Percentiles rank a stretch among this genome's conserved stretches.
phyloP scores from a whole-genome alignment of 2,888 invertebrate species.

The Macroteleia sp. region DNA sequence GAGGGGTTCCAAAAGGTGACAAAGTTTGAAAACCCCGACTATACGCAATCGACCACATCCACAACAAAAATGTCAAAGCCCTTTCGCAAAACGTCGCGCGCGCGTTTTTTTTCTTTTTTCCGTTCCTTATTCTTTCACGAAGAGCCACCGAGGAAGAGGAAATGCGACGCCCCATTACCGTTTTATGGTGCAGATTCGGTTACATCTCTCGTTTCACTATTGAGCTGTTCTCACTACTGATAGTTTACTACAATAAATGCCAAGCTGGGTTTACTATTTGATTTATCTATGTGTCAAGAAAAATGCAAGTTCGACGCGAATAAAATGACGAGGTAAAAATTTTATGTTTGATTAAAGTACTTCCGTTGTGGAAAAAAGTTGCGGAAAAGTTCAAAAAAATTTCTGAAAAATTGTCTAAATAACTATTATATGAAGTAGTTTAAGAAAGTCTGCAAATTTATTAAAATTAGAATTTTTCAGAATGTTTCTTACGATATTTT shows the following conservation, averaged over 20 bases:
- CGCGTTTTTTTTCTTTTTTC: conserved; percentile 31
- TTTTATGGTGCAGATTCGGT: conserved; percentile 82
- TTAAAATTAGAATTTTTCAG: too few species aligned
- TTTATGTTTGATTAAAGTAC: too few species aligned
- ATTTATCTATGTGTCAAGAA: conserved; percentile 77
- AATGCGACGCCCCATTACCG: conserved; percentile 83
- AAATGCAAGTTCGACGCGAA: too few species aligned
- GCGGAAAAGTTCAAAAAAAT: too few species aligned
- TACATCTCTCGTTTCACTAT: conserved; percentile 83
- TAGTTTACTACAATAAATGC: conserved; percentile 80
- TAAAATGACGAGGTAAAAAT: too few species aligned
- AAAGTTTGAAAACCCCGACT: conserved; percentile 19
- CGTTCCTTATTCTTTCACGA: conserved; percentile 56
- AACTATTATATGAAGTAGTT: too few species aligned
- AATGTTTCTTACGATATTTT: too few species aligned
- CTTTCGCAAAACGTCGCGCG: conserved; percentile 51
- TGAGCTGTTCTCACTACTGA: conserved; percentile 82
- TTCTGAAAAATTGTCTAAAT: too few species aligned
- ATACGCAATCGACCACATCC: conserved; percentile 52
- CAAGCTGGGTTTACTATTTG: conserved; percentile 70
- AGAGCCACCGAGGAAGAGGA: conserved; percentile 77
- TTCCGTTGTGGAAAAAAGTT: too few species aligned
- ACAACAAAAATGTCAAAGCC: conserved; percentile 49
- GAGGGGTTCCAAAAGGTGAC: conserved; percentile 17
- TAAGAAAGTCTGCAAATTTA: too few species aligned